Evolutionary conservation across 1,140 invertebrate species (phyloP).

Genomic region (Conopomorpha cramerella): DNA sequence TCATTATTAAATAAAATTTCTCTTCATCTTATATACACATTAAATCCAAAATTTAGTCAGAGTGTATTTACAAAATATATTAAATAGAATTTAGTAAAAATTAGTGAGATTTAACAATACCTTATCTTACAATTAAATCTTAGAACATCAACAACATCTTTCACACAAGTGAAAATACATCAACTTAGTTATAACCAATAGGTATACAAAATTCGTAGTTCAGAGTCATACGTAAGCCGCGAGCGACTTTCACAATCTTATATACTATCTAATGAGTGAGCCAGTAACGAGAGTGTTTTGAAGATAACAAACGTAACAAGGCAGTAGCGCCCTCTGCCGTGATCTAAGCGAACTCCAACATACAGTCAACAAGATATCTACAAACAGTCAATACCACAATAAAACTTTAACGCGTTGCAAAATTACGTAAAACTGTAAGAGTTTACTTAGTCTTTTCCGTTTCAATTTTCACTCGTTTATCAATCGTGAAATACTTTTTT

Average conservation of each 20-base stretch:
- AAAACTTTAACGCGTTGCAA: constrained; percentile 48
- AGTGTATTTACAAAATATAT: constrained; percentile 61
- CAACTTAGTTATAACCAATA: constrained; percentile 32
- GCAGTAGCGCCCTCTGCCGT: too few species aligned
- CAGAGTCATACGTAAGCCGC: too few species aligned
- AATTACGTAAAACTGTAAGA: constrained; percentile 51
- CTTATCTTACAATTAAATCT: constrained; percentile 43
- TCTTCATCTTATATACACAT: constrained; percentile 57
- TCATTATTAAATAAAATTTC: constrained; percentile 54
- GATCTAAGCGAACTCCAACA: too few species aligned
- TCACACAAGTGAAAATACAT: constrained; percentile 36
- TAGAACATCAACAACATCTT: constrained; percentile 58
- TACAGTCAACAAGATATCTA: too few species aligned
- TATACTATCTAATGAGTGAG: too few species aligned
- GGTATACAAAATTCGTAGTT: constrained; percentile 24
- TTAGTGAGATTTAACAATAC: constrained; percentile 59
- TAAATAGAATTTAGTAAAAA: constrained; percentile 61
- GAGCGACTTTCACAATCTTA: too few species aligned
- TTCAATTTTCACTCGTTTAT: constrained; percentile 51
- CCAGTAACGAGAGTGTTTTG: too few species aligned
- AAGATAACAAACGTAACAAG: too few species aligned
- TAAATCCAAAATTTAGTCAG: constrained; percentile 54
- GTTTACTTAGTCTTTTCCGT: constrained; percentile 60
- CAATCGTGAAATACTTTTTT: constrained; percentile 41
- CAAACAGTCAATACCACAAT: constrained; percentile 40